Base-by-base conservation (phyloP, 1,140 invertebrate genomes). In the Bombus breviceps region DNA sequence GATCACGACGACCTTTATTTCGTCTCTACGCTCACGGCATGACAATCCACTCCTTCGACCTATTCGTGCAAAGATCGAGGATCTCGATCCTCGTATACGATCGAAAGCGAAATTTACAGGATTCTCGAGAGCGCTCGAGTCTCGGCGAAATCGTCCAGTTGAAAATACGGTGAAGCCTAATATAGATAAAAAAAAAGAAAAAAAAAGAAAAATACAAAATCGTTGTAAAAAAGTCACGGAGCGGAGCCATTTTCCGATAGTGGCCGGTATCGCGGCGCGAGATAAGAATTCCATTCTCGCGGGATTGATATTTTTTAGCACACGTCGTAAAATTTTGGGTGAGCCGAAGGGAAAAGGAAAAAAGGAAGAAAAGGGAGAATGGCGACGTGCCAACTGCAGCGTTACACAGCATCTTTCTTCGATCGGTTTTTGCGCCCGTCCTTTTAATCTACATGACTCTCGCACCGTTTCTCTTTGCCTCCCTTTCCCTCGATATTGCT, bases 1-100 rank as follows among this genome's bases (percentile, higher is more conserved):
- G 88, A 74, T 74, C 71, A n/a, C 69, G 59, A 39, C 66, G 79
- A 82, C 76, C 79, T 90, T 81, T 88, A 83, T 86, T 86, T 86
- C 78, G 72, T n/a, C 37, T 64, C 32, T 64, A 71, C 76, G 69
- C 80, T 39, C 43, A 34, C 72, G 6, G 81, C 62, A 78, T 81
- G 28, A 57, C 37, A 77, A 83, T 73, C 37, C 32, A 25, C 72
- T 22, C 18, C 59, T 79, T 53, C 66, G 43, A 83, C 32, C 59
- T 62, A 53, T 34, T n/a, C 13, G 53, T n/a, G 34, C 66, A 1
- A 13, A 66, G 15, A 66, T 66, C 12, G 43, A 47, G 39, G 18
- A 43, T 5, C 18, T 41, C 12, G 68, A 22, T 41, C 15, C n/a
- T 53, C 6, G 47, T 53, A 22, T 22, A 59, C 37, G 64, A 64